A percentile compares a stretch with the other conserved stretches of the same genome.
Evolutionary conservation across 2,888 invertebrate species (phyloP).

Genomic region (Helobdella robusta): DNA sequence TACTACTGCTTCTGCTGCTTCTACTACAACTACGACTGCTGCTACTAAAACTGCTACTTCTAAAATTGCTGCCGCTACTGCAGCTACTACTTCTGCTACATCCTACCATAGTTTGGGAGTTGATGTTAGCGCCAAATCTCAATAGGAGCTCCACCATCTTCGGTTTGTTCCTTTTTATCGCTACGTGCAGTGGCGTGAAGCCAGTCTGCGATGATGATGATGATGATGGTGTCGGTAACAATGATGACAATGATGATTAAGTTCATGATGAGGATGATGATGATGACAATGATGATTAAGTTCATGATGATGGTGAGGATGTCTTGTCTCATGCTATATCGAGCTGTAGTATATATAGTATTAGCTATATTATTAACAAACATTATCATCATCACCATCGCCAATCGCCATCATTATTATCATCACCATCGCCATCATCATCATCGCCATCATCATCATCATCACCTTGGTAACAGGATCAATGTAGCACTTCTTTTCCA

Average conservation of each 20-base stretch:
- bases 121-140: slow-evolving; percentile 88
- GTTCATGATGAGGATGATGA: no score
- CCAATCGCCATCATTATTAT: not conserved
- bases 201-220: slow-evolving; percentile 64
- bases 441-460: not conserved
- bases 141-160: slow-evolving; percentile 91
- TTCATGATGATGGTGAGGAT: not conserved
- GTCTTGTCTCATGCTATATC: not conserved
- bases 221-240: no score
- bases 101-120: slow-evolving; percentile 62
- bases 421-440: slow-evolving; percentile 2
- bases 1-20: no score
- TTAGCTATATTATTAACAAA: no score
- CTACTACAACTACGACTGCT: no score
- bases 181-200: slow-evolving; percentile 95
- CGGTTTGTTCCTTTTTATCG: slow-evolving; percentile 98
- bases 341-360: not conserved
- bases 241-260: no score
- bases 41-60: no score
- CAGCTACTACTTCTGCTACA: not conserved
- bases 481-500: slow-evolving; percentile 17
- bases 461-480: slow-evolving; percentile 36
- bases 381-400: not conserved
- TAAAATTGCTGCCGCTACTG: not conserved
- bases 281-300: no score